Evolutionary conservation across 2,797 vertebrate species (phyloP), one percentile per base, ranked within the genome.

Genomic region (Crypturellus tataupa): DNA sequence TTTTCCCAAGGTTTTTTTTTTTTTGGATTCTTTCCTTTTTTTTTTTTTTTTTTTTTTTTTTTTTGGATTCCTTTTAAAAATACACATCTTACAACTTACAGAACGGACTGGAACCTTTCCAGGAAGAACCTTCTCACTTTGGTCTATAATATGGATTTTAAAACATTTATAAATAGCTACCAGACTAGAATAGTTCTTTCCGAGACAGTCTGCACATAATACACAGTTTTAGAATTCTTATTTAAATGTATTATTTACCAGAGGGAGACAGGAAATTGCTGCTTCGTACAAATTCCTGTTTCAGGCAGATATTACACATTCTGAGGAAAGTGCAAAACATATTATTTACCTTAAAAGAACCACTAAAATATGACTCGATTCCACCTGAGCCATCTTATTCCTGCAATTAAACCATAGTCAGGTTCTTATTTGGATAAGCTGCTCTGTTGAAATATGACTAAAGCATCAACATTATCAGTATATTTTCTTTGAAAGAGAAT

Each of bases 181-280:
- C 68, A 90, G 63, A 67, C 71, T 84, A 53, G 40, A 94, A 80
- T 13, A 79, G 75, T 46, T 94, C 55, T 37, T 78, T 95, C 71
- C 53, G 72, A 90, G 51, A 49, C 58, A 35, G 19, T 72, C 80
- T 78, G 49, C 35, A 31, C 68, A 39, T 78, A 70, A 67, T 56
- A 53, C 17, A 60, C n/a, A 24, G 86, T 86, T 89, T 55, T 64
- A 82, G 40, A 42, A 60, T 27, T 78, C 37, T 33, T 91, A n/a
- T 82, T 93, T 92, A 81, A 93, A 91, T 65, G 24, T 10, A 49
- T 84, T 94, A 73, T 82, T 95, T 80, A 70, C 39, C 37, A 63
- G 8, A 10, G 27, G 13, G 20, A 92, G 81, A 40, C 33, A 87
- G 56, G 51, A 96, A 89, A 86, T 76, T 69, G n/a, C 44, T 94